Base-by-base conservation (phyloP, 23 tunicate species). In the Botrylloides violaceus region DNA sequence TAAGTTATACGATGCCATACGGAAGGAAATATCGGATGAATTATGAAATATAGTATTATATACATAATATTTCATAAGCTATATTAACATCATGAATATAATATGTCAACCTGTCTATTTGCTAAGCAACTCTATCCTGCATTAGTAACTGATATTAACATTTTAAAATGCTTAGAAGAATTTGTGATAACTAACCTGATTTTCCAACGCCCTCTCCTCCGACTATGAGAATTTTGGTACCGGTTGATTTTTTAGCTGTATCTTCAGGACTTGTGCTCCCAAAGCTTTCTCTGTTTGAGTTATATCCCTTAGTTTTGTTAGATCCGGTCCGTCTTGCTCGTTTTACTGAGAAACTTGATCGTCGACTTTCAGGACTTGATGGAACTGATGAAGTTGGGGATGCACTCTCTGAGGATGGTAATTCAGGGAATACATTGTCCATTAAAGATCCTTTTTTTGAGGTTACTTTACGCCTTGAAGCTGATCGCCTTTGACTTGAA, bases 361-460 rank as follows among this genome's bases (percentile, higher is more conserved):
- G 21, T 19, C 37, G 74, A 30, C 58, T 68, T 68, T 68, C 74
- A 0, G 74, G 74, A 22, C 74, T 68, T 0, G 74, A 68, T 0
- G 74, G 74, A 6, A 28, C 74, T 30, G 74, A 68, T 4, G 74
- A 68, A 4, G 57, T 68, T 35, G 74, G 74, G 5, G 49, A 32
- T 35, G 74, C 20, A 22, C 74, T 32, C 32, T 68, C 74, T 7
- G 70, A 64, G 5, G 70, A 64, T 1, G 74, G 25, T 2, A 31
- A 68, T 1, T 32, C 37, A 5, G 32, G 49, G 37, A 68, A 68
- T 24, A 32, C 74, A 37, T 35, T n/a, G 1, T 39, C 36, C 0
- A 0, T n/a, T 28, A 58, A 23, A 58, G 62, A 58, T 64, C 38
- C 70, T 31, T 64, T 64, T 29, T 64, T 64, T 6, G 70, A 32